A percentile compares a stretch with the other conserved stretches of the same genome.
Conservation (phyloP, 2,888 invertebrate species). For the Lymantria monacha region DNA sequence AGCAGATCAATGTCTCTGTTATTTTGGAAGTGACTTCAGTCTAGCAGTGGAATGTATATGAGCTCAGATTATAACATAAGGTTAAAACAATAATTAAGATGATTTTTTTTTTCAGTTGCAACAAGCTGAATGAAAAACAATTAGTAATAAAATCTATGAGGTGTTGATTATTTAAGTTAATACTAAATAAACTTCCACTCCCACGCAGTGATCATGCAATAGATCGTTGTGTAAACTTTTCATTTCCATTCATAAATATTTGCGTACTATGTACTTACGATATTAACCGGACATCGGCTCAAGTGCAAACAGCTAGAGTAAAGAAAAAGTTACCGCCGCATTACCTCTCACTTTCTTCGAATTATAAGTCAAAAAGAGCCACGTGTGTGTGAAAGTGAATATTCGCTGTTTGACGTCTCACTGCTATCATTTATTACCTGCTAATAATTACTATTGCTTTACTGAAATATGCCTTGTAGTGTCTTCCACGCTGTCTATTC, state of each 20-base stretch:
- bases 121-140: too few species aligned
- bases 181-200: constrained; percentile 3
- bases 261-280: constrained; percentile 14
- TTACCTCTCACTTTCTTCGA: constrained; percentile 72
- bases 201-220: constrained; percentile 6
- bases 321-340: constrained; percentile 75
- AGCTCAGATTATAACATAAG: too few species aligned
- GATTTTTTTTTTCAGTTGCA: too few species aligned
- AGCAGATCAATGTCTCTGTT: too few species aligned
- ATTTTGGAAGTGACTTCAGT: too few species aligned
- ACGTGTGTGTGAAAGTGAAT: constrained; percentile 71
- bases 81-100: too few species aligned
- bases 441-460: constrained; percentile 50
- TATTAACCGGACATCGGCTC: constrained; percentile 18
- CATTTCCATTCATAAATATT: constrained; percentile 25
- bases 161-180: neutral
- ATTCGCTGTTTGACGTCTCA: constrained; percentile 48
- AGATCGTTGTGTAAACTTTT: neutral
- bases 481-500: too few species aligned
- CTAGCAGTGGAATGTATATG: too few species aligned
- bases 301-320: constrained; percentile 59
- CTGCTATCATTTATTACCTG: constrained; percentile 46
- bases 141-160: too few species aligned
- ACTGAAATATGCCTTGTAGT: constrained; percentile 11
- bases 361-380: constrained; percentile 54